Base-by-base conservation (phyloP, 2,797 vertebrate species). In the Moxostoma hubbsi region DNA sequence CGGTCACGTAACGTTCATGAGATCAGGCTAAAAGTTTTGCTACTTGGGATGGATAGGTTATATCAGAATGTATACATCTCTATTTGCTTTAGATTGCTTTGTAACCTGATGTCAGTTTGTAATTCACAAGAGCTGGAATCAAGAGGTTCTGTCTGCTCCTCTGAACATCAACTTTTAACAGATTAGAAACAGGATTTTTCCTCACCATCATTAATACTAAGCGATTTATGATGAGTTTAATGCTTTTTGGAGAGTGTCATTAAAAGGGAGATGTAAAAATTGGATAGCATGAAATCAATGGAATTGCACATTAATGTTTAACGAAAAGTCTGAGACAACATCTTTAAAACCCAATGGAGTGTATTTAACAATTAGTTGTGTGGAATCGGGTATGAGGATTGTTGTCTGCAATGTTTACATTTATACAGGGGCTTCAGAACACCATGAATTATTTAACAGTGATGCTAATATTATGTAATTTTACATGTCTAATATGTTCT, bases 201-300 rank as follows among this genome's bases (percentile, higher is more conserved):
- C 68, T 73, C 73, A 58, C 75, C 82, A 75, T 85, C 83, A 84
- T 91, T 90, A 92, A 90, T 87, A 89, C 90, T 89, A 85, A 82
- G 82, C 88, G 76, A 90, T 93, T 93, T 88, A 91, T 88, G 86
- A 90, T 85, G 88, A 90, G 84, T 89, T 93, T 88, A 89, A 89
- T 85, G 65, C 75, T 86, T 89, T 87, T 89, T 67, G 70, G 59
- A 72, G 66, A 83, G 82, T 66, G 68, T 86, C 87, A 87, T 89
- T 91, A 92, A 91, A 88, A 51, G 9, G 54, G 68, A 88, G 84
- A 90, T 80, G 86, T 92, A 90, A 91, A 90, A 86, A 86, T 81
- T 81, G 57, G 80, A 86, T 86, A 82, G 88, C 89, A 88, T 93
- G 87, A 93, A 93, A 92, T 91, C 85, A 83, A 76, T 68, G 69